Evolutionary conservation across 2,888 invertebrate species (phyloP).

Genomic region (Drosophila mercatorum): DNA sequence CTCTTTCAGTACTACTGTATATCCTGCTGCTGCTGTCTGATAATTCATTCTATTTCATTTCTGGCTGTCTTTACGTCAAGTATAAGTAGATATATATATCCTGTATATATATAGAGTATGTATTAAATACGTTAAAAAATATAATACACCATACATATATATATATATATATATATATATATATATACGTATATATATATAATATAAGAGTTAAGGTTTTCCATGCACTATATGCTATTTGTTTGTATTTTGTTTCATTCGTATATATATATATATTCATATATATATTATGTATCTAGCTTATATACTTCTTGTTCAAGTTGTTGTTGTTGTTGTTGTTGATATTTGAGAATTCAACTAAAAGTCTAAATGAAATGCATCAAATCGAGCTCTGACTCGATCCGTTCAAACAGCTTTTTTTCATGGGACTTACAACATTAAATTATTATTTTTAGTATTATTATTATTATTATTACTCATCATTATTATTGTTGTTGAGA

Average conservation of each 20-base stretch:
- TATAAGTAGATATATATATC: conserved; percentile 65
- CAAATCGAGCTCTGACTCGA: conserved; percentile 35
- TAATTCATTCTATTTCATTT: conserved; percentile 50
- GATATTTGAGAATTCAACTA: conserved; percentile 68
- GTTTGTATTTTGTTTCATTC: conserved; percentile 30
- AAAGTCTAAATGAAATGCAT: conserved; percentile 45
- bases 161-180: conserved; percentile 69
- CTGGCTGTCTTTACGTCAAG: conserved; percentile 46
- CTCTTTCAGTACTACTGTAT: conserved; percentile 30
- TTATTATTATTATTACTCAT: conserved; percentile 18
- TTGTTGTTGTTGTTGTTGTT: conserved; percentile 34
- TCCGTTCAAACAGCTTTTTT: conserved; percentile 42
- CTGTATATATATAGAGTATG: conserved; percentile 68
- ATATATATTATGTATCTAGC: conserved; percentile 35
- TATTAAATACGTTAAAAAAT: conserved; percentile 77
- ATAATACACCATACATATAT: conserved; percentile 79
- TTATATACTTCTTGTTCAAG: conserved; percentile 31
- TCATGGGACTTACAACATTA: conserved; percentile 41
- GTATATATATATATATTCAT: conserved; percentile 32
- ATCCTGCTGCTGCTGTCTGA: conserved; percentile 16
- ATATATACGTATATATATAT: conserved; percentile 70
- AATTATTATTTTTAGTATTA: conserved; percentile 27
- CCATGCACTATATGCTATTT: conserved; percentile 63
- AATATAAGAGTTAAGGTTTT: conserved; percentile 73
- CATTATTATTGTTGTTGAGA: conserved; percentile 16